Base-by-base conservation (phyloP, 2,113 vertebrate species). In the Herpailurus yagouaroundi region DNA sequence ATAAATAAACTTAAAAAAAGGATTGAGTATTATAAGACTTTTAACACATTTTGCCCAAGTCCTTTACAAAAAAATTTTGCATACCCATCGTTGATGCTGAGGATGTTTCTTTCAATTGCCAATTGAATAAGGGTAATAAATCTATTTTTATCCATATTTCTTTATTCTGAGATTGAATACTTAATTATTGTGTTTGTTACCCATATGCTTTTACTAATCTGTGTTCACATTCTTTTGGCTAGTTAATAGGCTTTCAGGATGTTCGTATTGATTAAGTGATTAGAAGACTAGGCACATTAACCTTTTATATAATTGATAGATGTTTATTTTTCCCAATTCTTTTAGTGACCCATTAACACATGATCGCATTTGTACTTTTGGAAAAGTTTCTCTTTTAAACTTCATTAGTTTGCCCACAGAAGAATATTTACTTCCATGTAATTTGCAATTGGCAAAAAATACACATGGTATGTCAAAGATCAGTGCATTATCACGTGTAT, bases 141-240 rank as follows among this genome's bases (percentile, higher is more conserved):
- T 89, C 12, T 88, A 96, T 66, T 85, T 97, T 94, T 80, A 97
- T 81, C 89, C 77, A 36, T 41, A 57, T 89, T 93, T 97, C 33
- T 91, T 96, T 96, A 73, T 23, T n/a, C 45, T 89, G 77, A 89
- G 76, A 92, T 60, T 68, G 18, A 91, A 90, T 86, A 57, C 18
- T 66, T 85, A 80, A 85, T 68, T 90, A 94, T 41, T 74, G 16
- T 74, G 5, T 76, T 86, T 95, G 23, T 79, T 93, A 82, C 64
- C 18, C 74, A 76, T 63, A 96, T 33, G 4, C 18, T 63, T 86
- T 85, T 76, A n/a, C 38, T 52, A 81, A 76, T 86, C 55, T 74
- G 33, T 73, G 63, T 88, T 94, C 84, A 84, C 15, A 50, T 80
- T 77, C 36, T 97, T 97, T 76, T 89, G 48, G 5, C 25, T 68